phyloP scores from a whole-genome alignment of 2,113 vertebrate genomes.

The Cisticola juncidis region DNA sequence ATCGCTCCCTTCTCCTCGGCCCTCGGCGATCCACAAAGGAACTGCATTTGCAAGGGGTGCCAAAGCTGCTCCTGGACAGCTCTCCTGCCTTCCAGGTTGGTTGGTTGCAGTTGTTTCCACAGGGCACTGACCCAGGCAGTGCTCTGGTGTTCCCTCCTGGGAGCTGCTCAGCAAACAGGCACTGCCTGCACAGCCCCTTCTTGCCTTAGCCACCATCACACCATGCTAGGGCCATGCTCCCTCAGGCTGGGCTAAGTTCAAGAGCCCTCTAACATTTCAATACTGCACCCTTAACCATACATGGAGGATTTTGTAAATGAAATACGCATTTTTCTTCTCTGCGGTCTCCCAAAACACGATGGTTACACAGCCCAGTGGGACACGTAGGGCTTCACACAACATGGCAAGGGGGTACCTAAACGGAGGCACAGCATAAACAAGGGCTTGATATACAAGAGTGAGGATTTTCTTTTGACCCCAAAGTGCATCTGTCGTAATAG shows the following conservation, averaged over 20 bases:
- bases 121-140: background rate
- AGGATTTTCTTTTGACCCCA: background rate
- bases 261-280: background rate
- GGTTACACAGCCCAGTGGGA: rapidly evolving
- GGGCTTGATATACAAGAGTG: background rate
- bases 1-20: background rate
- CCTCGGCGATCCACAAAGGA: background rate
- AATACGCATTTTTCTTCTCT: background rate
- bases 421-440: background rate
- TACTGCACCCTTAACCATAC: background rate
- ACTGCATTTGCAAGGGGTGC: background rate
- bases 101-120: background rate
- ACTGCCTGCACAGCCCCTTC: background rate
- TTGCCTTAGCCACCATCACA: background rate
- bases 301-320: background rate
- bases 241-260: background rate
- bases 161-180: rapidly evolving
- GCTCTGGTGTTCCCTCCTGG: background rate
- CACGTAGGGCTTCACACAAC: rapidly evolving
- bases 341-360: background rate
- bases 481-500: background rate
- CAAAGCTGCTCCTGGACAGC: background rate
- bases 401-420: background rate
- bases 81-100: background rate
- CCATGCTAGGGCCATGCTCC: background rate